A percentile compares a stretch with the other conserved stretches of the same genome.
Conservation (phyloP, 2,113 vertebrate genomes). For the Apteryx mantelli region DNA sequence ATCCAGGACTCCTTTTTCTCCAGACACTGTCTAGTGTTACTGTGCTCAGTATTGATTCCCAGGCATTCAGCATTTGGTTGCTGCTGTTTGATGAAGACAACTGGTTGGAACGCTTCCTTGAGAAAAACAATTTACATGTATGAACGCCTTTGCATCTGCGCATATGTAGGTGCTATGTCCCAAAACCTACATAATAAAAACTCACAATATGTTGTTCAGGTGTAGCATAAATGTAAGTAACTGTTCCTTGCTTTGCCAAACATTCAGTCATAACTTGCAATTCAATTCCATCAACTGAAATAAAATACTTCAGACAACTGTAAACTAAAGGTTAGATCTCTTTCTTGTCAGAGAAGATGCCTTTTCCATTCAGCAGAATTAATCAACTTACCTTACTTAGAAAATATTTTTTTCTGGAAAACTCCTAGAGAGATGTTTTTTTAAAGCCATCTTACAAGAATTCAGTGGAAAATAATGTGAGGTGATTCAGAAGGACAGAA, state of each 20-base stretch:
- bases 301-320: slow-evolving; percentile 37
- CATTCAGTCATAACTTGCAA: slow-evolving; percentile 24
- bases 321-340: slow-evolving; percentile 35
- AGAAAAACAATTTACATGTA: background rate
- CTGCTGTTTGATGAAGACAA: slow-evolving; percentile 26
- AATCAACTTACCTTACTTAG: background rate
- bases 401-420: background rate
- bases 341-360: slow-evolving; percentile 1
- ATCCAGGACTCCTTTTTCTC: background rate
- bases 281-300: slow-evolving; percentile 45
- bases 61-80: slow-evolving; percentile 14
- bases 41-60: background rate
- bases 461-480: background rate
- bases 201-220: background rate
- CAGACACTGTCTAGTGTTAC: slow-evolving; percentile 27
- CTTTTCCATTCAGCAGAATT: slow-evolving; percentile 29
- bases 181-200: background rate
- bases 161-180: background rate
- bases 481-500: background rate
- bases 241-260: background rate
- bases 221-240: background rate
- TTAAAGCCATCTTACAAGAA: background rate
- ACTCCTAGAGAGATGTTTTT: background rate
- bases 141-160: background rate
- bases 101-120: slow-evolving; percentile 12